Percentiles rank a stretch among this genome's conserved stretches.
These are phyloP conservation scores for Anarhynchus alexandrinus DNA, from an alignment of 2,113 vertebrate genomes.

Conservation along the genomic window DNA sequence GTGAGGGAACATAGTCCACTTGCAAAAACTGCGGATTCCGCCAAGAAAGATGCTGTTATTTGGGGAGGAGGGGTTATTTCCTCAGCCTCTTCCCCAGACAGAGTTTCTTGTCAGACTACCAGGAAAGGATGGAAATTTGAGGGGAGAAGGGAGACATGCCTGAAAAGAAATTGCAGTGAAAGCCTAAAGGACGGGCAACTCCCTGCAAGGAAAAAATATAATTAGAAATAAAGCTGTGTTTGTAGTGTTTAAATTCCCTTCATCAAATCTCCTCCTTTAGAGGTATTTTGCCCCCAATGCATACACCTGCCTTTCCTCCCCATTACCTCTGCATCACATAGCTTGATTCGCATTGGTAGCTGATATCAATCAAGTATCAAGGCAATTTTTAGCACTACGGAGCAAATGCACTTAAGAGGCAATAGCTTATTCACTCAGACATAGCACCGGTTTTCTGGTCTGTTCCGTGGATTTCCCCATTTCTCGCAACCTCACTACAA, in stretches of 20 bases:
- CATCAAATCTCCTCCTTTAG: background rate
- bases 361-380: background rate
- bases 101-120: background rate
- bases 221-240: background rate
- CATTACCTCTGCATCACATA: background rate
- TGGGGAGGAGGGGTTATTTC: background rate
- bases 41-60: background rate
- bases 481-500: background rate
- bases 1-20: background rate
- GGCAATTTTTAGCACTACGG: background rate
- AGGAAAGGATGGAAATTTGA: background rate
- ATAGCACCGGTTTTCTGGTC: background rate
- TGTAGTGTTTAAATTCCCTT: background rate
- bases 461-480: background rate
- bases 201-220: background rate
- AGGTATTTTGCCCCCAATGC: background rate
- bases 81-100: background rate
- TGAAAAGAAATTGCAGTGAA: background rate
- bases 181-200: background rate
- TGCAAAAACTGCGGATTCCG: background rate
- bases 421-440: background rate
- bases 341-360: background rate
- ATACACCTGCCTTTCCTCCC: background rate
- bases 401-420: background rate
- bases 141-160: background rate